Evolutionary conservation across 2,113 vertebrate species (phyloP).

Genomic region (Planiliza haematocheilus): DNA sequence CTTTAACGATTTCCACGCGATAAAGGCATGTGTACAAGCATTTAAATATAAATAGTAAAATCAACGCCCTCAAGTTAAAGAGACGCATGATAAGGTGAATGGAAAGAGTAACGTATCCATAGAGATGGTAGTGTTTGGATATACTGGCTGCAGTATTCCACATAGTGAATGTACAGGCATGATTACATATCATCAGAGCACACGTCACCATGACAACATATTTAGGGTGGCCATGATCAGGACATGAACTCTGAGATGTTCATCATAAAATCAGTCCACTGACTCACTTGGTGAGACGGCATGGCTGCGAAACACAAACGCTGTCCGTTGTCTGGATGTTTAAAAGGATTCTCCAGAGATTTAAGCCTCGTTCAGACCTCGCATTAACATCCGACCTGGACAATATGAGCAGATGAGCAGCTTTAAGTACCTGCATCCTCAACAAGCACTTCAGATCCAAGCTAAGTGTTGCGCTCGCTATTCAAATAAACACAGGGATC

Average conservation of each 20-base stretch:
- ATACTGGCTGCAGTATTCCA: conserved; percentile 3
- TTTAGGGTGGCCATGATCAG: not conserved
- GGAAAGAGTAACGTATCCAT: conserved; percentile 6
- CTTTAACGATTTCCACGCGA: conserved; percentile 50
- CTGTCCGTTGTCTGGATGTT: too few species aligned
- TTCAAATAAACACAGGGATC: too few species aligned
- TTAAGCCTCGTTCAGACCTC: too few species aligned
- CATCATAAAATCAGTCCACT: too few species aligned
- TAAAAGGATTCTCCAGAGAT: too few species aligned
- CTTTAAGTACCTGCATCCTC: too few species aligned
- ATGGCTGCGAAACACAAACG: not conserved
- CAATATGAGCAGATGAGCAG: too few species aligned
- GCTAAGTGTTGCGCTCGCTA: too few species aligned
- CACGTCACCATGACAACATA: not conserved
- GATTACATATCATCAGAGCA: not conserved
- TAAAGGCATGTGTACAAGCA: conserved; percentile 66
- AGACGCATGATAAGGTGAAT: conserved; percentile 35
- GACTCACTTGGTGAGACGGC: conserved; percentile 40
- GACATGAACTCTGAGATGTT: not conserved
- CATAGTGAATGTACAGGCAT: conserved; percentile 8
- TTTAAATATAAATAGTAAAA: conserved; percentile 71
- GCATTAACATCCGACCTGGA: too few species aligned
- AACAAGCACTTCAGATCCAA: too few species aligned
- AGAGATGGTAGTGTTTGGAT: conserved; percentile 34
- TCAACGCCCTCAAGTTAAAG: conserved; percentile 32